Evolutionary conservation across 1,140 invertebrate genomes (phyloP), one percentile per base, ranked within the genome.

Genomic region (Gonatopus flavifemur): DNA sequence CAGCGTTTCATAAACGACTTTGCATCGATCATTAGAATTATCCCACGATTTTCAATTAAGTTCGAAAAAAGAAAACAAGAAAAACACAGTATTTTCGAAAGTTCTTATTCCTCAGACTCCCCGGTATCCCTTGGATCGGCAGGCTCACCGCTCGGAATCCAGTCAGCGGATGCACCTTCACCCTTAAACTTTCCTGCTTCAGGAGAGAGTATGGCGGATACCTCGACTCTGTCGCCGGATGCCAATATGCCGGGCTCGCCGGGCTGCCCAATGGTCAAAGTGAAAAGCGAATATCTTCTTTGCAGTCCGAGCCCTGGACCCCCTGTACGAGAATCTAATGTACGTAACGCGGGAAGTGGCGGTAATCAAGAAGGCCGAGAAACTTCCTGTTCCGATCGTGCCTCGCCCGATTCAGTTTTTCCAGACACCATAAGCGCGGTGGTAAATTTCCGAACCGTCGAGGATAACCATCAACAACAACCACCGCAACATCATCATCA

Each of bases 171-270:
- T 59, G 70, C 70, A 55, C 71, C 75, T 62, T 76, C 75, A 74
- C 75, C 75, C 55, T 70, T 77, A 72, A 77, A 76, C 67, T 77
- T 77, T 76, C 70, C 73, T 74, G 70, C 74, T 70, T 68, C 83
- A 89, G 88, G 87, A 77, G 90, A 91, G 83, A 92, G 90, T 74
- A 87, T 91, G 78, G 89, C 89, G 67, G 91, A 93, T 78, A 91
- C 90, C 67, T 91, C 88, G 77, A 91, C 88, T 66, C 91, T 89
- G 65, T 92, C 90, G 67, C 89, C 89, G 68, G 89, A 91, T 76
- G 84, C 89, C 52, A 83, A 87, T 69, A 87, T 87, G 74, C 88
- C 86, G 67, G 73, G 82, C 69, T 89, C 88, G 64, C 88, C 88
- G 72, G 76, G 72, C 66, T 76, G 76, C 62, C 71, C 75, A 36